These are phyloP conservation scores for Cremastobaeus sp. DNA, from an alignment of 2,888 invertebrate genomes.

Conservation along the genomic window DNA sequence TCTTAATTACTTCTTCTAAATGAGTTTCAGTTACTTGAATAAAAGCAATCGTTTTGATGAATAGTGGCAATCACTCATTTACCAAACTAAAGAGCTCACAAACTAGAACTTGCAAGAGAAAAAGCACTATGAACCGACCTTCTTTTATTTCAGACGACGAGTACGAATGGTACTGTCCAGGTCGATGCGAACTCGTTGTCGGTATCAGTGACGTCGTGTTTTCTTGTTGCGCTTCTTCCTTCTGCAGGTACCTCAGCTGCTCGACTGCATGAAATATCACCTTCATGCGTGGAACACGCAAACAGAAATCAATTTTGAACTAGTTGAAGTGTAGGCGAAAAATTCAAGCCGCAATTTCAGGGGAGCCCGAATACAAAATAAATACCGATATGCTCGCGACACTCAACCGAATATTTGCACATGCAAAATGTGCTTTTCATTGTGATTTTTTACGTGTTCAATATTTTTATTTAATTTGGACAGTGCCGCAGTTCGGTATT, in stretches of 20 bases:
- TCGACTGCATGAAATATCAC: conserved; percentile 74
- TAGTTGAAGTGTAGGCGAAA: conserved; percentile 11
- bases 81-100: too few species aligned
- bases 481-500: too few species aligned
- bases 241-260: conserved; percentile 68
- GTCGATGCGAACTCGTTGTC: conserved; percentile 67
- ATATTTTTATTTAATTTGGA: too few species aligned
- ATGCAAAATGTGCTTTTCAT: conserved; percentile 5
- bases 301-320: conserved; percentile 11
- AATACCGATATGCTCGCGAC: too few species aligned
- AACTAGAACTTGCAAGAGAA: conserved; percentile 11
- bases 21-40: too few species aligned
- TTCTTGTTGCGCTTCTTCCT: conserved; percentile 63
- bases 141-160: conserved; percentile 35
- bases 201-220: conserved; percentile 53
- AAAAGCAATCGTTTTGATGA: conserved; percentile 13
- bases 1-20: too few species aligned
- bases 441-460: background rate
- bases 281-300: conserved; percentile 56
- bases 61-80: conserved; percentile 4
- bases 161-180: conserved; percentile 65
- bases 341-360: background rate
- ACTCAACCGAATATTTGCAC: conserved; percentile 13
- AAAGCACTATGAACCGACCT: conserved; percentile 39
- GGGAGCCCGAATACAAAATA: background rate